Percentiles rank a stretch among this genome's conserved stretches.
phyloP scores from a whole-genome alignment of 1,140 invertebrate species.

The Triops cancriformis region DNA sequence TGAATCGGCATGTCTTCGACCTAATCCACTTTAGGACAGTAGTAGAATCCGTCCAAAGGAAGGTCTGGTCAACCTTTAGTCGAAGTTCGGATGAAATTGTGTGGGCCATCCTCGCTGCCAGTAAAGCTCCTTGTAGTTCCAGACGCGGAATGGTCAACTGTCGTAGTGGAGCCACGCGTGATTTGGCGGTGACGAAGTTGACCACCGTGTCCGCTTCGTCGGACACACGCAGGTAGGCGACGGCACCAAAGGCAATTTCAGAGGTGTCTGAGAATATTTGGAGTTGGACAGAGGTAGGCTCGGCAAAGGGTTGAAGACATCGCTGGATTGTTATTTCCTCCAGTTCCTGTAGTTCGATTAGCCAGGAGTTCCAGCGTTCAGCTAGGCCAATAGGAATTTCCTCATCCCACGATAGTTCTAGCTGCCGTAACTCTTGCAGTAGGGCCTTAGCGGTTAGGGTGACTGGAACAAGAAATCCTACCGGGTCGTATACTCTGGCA shows the following conservation, averaged over 20 bases:
- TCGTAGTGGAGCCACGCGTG: slow-evolving; percentile 26
- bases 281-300: slow-evolving; percentile 27
- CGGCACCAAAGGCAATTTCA: slow-evolving; percentile 32
- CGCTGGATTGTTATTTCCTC: slow-evolving; percentile 14
- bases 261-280: slow-evolving; percentile 36
- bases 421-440: slow-evolving; percentile 40
- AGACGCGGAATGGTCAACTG: slow-evolving; percentile 25
- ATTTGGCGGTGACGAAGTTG: slow-evolving; percentile 18
- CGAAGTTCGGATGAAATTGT: not conserved
- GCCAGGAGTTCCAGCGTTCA: slow-evolving; percentile 30
- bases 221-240: not conserved
- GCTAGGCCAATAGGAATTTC: slow-evolving; percentile 14
- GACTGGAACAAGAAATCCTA: slow-evolving; percentile 35
- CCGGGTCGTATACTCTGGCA: slow-evolving; percentile 33
- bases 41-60: slow-evolving; percentile 27
- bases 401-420: slow-evolving; percentile 33
- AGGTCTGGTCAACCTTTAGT: not conserved
- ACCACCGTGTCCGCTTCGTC: not conserved
- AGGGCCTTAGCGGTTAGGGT: slow-evolving; percentile 39
- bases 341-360: slow-evolving; percentile 12
- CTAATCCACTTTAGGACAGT: slow-evolving; percentile 27
- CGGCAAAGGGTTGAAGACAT: not conserved
- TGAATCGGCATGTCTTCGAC: not conserved
- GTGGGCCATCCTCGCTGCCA: slow-evolving; percentile 19
- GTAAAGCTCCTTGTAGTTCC: slow-evolving; percentile 25